Evolutionary conservation across 2,888 invertebrate species (phyloP), one percentile per base, ranked within the genome.

Genomic region (Druceiella hillmani): DNA sequence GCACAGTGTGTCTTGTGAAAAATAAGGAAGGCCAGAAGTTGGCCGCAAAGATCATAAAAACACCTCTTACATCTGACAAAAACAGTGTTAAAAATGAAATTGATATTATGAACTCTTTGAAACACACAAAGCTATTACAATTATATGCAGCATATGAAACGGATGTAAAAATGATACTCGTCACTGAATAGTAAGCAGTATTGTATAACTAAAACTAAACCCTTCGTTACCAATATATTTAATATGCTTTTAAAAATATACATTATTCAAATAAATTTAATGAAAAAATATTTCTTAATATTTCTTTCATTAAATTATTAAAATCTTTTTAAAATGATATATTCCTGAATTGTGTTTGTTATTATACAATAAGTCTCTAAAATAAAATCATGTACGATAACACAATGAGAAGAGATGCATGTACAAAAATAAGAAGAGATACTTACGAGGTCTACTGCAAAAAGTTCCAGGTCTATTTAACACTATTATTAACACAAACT

Each of bases 11-110:
- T 52, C 77, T 78, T 54, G 79, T 81, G 53, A 72, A 89, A 48
- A 82, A 78, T 53, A 60, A 61, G 2, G 75, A 78, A 0, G 71
- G 70, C 9, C 74, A 76, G 38, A 73, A 76, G 45, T 76, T 82
- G 51, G 91, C 92, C 1, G 90, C 89, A n/a, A 92, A 92, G 60
- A 78, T 87, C 51, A 79, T 89, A 13, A 77, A 80, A 51, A 84
- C 83, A 49, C 76, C 84, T 27, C 83, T 81, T 49, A 60, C 75
- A 7, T 78, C 80, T 44, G 87, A 87, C 59, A 77, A 80, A 43
- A 79, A 83, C 47, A 84, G 85, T 55, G 87, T 87, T 6, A 73
- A 79, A 41, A 82, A 86, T 44, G 91, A 92, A 66, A 83, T 93
- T 33, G 80, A 81, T 44, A 85, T 93, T 45, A 90, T 93, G 89